Base-by-base conservation (phyloP, 1,140 invertebrate genomes). In the Camponotus floridanus region DNA sequence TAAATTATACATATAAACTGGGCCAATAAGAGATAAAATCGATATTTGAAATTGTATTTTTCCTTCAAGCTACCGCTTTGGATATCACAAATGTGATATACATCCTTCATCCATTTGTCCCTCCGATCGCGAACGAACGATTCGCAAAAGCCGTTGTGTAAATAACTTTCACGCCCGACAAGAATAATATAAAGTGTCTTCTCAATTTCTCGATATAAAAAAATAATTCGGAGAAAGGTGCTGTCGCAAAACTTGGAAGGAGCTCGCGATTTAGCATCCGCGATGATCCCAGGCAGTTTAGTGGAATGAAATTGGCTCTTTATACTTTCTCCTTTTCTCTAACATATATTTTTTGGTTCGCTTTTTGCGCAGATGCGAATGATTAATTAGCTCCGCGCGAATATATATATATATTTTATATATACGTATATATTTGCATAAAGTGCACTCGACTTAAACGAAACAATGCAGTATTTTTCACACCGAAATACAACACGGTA, bases 201-300 rank as follows among this genome's bases (percentile, higher is more conserved):
- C 36, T 18, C 36, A 51, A 33, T 80, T 74, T 45, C 68, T 61
- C 68, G 68, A 83, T 83, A 83, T 83, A 83, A 83, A 81, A 26
- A 83, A 83, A 83, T 83, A 74, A 83, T 83, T 83, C 68, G 67
- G 68, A 74, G 68, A 68, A 13, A 33, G 55, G 55, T 83, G 55
- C 39, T 81, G 79, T 48, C 51, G 55, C 42, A 45, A 74, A 81
- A 81, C 79, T 73, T 73, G 79, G 13, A 39, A 74, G 68, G 79
- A 73, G 68, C 42, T 74, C 68, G 79, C 79, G 79, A 83, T 36
- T 33, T 59, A 61, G 39, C 39, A 21, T 83, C 79, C 79, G 79
- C 79, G 79, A 73, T 81, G 67, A 73, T 81, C 79, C 79, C 55
- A 83, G 79, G 79, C 79, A 83, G 79, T 83, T 83, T 74, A 73